A percentile compares a stretch with the other conserved stretches of the same genome.
Evolutionary conservation across 2,113 vertebrate genomes (phyloP).

Genomic region (Sinosuthora webbiana): DNA sequence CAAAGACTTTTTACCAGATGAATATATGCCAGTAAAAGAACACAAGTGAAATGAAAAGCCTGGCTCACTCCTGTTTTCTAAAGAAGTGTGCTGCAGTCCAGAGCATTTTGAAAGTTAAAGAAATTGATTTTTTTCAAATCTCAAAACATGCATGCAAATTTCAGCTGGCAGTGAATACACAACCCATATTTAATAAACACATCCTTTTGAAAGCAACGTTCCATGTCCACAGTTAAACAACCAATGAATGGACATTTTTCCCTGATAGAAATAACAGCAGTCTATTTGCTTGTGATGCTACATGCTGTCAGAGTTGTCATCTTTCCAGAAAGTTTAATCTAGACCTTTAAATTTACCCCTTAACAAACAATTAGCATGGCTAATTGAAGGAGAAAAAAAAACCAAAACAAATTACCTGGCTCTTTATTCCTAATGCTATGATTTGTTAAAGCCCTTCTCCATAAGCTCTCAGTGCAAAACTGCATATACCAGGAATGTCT

Average conservation of each 20-base stretch:
- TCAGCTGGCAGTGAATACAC: background rate
- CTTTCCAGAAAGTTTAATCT: conserved; percentile 58
- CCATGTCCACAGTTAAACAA: background rate
- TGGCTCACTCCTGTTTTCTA: conserved; percentile 10
- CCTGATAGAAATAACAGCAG: background rate
- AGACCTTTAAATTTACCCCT: background rate
- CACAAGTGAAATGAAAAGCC: background rate
- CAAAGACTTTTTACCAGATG: conserved; percentile 57
- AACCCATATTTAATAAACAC: conserved; percentile 1
- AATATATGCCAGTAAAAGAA: conserved; percentile 36
- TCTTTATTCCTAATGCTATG: background rate
- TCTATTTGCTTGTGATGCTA: background rate
- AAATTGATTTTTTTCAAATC: background rate
- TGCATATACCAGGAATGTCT: conserved; percentile 14
- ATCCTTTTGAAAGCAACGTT: background rate
- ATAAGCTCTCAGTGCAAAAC: background rate
- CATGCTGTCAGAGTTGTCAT: conserved; percentile 6
- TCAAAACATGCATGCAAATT: conserved; percentile 29
- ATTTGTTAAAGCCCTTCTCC: conserved; percentile 23
- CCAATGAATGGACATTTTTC: background rate
- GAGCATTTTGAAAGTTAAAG: conserved; percentile 38
- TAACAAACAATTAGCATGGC: background rate
- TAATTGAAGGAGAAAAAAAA: background rate
- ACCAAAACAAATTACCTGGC: background rate
- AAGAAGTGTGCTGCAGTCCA: conserved; percentile 25